Percentiles rank a stretch among this genome's conserved stretches.
These are phyloP conservation scores for Cherax quadricarinatus DNA, from an alignment of 1,140 invertebrate species.

Conservation along the genomic window DNA sequence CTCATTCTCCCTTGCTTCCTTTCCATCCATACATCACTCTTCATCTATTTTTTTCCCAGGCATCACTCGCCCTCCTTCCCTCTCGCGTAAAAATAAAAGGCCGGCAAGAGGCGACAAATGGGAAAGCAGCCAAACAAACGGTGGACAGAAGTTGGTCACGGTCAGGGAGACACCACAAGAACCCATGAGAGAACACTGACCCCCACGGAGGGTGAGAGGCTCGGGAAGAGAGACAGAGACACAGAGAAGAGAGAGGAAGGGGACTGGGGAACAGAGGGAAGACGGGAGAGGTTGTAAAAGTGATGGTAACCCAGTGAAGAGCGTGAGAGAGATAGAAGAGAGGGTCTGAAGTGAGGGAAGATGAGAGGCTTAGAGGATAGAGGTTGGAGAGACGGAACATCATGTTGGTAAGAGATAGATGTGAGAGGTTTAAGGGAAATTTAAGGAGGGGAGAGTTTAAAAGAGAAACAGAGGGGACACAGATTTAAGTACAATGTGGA, in stretches of 20 bases:
- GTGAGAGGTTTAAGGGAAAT: too few relatives aligned
- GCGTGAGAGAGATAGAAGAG: too few relatives aligned
- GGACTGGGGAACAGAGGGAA: background rate
- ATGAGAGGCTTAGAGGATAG: too few relatives aligned
- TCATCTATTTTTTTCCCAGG: background rate
- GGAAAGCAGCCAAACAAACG: conserved; percentile 44
- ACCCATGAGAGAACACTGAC: conserved; percentile 18
- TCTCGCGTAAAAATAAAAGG: background rate
- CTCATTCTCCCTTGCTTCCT: background rate
- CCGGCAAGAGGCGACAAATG: background rate
- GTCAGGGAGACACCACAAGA: conserved; percentile 50
- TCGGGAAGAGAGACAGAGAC: background rate
- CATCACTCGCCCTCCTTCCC: background rate
- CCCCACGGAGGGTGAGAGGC: background rate
- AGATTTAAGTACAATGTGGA: too few relatives aligned
- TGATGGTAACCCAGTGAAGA: background rate
- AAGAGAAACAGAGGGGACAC: too few relatives aligned
- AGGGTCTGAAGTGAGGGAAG: too few relatives aligned
- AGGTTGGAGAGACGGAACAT: too few relatives aligned
- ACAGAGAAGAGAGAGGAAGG: background rate
- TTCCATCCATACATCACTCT: background rate
- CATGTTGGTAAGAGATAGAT: too few relatives aligned
- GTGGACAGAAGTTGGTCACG: conserved; percentile 55
- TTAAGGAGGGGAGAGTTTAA: too few relatives aligned
- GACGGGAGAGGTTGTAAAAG: background rate